These are phyloP conservation scores for Aegotheles bennettii DNA, from an alignment of 2,113 vertebrate genomes.

Conservation along the genomic window DNA sequence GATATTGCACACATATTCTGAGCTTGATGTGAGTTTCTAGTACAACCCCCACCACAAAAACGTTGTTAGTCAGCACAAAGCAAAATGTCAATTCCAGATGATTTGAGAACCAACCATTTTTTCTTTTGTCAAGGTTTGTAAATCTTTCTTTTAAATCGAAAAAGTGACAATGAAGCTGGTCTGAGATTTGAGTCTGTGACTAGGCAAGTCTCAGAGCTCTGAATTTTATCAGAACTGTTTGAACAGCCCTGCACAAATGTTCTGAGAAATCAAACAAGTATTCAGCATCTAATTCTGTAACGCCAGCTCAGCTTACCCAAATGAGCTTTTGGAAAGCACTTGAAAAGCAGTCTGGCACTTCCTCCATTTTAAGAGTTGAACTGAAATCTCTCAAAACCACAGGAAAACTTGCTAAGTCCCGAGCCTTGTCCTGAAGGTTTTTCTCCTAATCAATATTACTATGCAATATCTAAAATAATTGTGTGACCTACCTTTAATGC, in stretches of 20 bases:
- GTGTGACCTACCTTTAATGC: not conserved
- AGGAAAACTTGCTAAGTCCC: not conserved
- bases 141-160: not conserved
- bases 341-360: slow-evolving; percentile 56
- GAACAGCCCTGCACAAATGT: slow-evolving; percentile 19
- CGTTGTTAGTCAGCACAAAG: not conserved
- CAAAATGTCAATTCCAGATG: not conserved
- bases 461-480: not conserved
- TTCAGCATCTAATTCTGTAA: slow-evolving; percentile 12
- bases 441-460: not conserved
- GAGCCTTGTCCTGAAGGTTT: not conserved
- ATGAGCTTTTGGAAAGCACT: slow-evolving; percentile 50
- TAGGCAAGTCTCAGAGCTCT: not conserved
- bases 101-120: not conserved
- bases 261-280: slow-evolving; percentile 42
- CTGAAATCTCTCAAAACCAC: slow-evolving; percentile 24
- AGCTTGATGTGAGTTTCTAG: not conserved
- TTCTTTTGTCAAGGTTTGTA: not conserved
- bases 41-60: not conserved
- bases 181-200: not conserved
- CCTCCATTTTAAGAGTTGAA: slow-evolving; percentile 32
- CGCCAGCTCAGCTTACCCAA: not conserved
- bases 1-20: not conserved
- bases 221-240: not conserved
- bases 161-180: not conserved